phyloP scores from a whole-genome alignment of 2,797 vertebrate species.

The Labeo calbasu region DNA sequence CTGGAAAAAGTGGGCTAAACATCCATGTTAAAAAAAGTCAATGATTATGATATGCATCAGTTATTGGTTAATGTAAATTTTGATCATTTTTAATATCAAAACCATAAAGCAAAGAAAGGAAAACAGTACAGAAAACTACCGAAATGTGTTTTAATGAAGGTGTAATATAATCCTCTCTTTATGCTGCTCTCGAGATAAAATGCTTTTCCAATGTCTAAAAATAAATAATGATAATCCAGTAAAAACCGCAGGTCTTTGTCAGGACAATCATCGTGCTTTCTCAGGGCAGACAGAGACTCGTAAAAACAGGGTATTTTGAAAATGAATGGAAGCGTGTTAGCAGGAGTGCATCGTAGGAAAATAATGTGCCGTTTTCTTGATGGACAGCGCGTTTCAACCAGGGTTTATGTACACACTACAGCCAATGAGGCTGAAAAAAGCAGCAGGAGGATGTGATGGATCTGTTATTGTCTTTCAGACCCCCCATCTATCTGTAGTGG shows the following conservation, averaged over 20 bases:
- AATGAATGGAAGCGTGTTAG: slow-evolving; percentile 55
- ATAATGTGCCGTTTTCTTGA: slow-evolving; percentile 52
- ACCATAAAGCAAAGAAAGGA: not conserved
- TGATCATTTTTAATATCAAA: not conserved
- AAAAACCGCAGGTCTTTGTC: slow-evolving; percentile 29
- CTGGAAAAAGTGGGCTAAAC: not conserved
- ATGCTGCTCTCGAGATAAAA: slow-evolving; percentile 4
- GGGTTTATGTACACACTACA: slow-evolving; percentile 58
- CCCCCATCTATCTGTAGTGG: slow-evolving; percentile 47
- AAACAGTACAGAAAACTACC: not conserved
- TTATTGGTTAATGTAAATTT: not conserved
- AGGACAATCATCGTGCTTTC: slow-evolving; percentile 43
- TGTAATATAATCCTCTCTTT: not conserved
- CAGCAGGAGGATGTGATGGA: slow-evolving; percentile 51
- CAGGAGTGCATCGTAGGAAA: slow-evolving; percentile 44
- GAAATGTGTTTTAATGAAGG: slow-evolving; percentile 15
- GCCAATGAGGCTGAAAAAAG: slow-evolving; percentile 56
- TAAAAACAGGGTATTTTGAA: slow-evolving; percentile 45
- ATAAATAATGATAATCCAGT: slow-evolving; percentile 56
- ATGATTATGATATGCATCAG: not conserved
- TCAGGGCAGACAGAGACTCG: slow-evolving; percentile 32
- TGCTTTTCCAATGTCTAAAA: slow-evolving; percentile 29
- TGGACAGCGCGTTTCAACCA: slow-evolving; percentile 53
- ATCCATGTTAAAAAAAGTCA: not conserved
- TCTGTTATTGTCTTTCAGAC: slow-evolving; percentile 52